Evolutionary conservation across 2,113 vertebrate species (phyloP).

Genomic region (Numenius arquata): DNA sequence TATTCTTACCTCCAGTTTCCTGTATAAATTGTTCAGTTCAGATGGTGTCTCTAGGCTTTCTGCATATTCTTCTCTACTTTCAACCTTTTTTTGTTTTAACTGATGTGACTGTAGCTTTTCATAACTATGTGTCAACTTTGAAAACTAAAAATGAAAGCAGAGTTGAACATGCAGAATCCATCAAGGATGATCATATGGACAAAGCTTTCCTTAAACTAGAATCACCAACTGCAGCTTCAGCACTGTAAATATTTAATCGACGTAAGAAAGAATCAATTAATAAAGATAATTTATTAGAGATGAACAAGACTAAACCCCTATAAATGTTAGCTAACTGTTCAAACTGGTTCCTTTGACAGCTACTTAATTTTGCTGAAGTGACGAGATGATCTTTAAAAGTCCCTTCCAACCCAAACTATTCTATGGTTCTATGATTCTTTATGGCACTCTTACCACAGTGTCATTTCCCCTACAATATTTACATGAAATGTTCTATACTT

Average conservation of each 20-base stretch:
- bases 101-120: constrained; percentile 72
- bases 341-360: not conserved
- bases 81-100: constrained; percentile 54
- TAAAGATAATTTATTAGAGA: constrained; percentile 32
- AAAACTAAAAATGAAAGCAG: constrained; percentile 69
- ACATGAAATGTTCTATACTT: constrained; percentile 43
- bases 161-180: not conserved
- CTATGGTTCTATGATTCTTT: not conserved
- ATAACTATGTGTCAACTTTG: constrained; percentile 71
- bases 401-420: not conserved
- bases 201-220: not conserved
- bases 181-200: not conserved
- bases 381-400: not conserved
- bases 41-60: constrained; percentile 41
- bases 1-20: constrained; percentile 74
- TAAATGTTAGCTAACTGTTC: not conserved
- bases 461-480: not conserved
- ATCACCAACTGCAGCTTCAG: constrained; percentile 28
- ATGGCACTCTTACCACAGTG: not conserved
- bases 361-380: not conserved
- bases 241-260: constrained; percentile 9
- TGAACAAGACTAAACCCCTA: not conserved
- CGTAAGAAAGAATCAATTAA: constrained; percentile 6
- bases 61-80: not conserved
- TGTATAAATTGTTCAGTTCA: constrained; percentile 47